Percentiles rank a stretch among this genome's conserved stretches.
phyloP scores from a whole-genome alignment of 1,140 invertebrate genomes.

The Cyphomyrmex costatus region DNA sequence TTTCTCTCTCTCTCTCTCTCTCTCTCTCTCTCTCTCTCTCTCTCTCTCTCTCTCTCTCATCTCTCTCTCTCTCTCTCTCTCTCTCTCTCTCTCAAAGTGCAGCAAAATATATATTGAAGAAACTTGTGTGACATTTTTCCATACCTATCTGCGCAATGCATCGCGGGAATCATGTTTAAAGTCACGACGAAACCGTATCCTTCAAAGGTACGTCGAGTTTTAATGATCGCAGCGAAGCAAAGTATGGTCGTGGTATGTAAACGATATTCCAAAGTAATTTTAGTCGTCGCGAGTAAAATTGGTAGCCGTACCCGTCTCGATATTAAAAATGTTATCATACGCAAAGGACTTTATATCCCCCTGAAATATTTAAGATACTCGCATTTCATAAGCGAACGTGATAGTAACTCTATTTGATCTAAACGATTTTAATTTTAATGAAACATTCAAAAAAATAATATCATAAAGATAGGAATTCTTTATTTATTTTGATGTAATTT shows the following conservation, averaged over 20 bases:
- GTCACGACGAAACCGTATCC: slow-evolving; percentile 46
- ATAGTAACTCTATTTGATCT: background rate
- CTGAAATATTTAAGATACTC: slow-evolving; percentile 41
- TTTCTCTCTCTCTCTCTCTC: no score
- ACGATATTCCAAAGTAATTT: slow-evolving; percentile 62
- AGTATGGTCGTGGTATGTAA: slow-evolving; percentile 40
- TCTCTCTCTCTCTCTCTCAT: no score
- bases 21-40: no score
- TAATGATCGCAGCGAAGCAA: slow-evolving; percentile 51
- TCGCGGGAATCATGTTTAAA: slow-evolving; percentile 22
- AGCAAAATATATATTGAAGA: slow-evolving; percentile 41
- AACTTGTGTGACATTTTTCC: slow-evolving; percentile 41
- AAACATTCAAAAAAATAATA: background rate
- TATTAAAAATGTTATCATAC: slow-evolving; percentile 40
- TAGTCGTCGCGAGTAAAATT: slow-evolving; percentile 56
- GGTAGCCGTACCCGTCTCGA: slow-evolving; percentile 18
- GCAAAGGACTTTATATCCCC: background rate
- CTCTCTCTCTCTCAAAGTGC: no score
- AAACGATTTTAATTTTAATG: background rate
- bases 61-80: no score
- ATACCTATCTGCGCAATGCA: slow-evolving; percentile 12
- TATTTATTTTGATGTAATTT: background rate
- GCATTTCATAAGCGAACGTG: slow-evolving; percentile 11
- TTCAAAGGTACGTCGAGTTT: slow-evolving; percentile 51
- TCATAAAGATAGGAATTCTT: background rate